These are phyloP conservation scores for Lasaia peninsularis DNA, from an alignment of 1,140 invertebrate genomes.

Conservation along the genomic window DNA sequence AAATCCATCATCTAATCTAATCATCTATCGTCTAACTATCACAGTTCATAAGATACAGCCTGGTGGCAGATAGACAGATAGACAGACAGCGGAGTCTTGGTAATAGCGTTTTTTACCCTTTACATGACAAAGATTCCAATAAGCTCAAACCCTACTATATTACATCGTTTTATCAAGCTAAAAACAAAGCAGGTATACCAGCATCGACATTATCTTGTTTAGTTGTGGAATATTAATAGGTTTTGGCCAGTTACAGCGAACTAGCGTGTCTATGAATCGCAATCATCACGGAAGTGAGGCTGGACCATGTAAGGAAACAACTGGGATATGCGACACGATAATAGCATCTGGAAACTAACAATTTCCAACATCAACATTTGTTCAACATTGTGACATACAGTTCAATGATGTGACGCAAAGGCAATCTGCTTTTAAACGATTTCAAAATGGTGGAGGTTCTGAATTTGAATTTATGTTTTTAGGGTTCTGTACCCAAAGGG, in stretches of 20 bases:
- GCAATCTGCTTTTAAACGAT: neutral
- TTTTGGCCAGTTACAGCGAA: conserved; percentile 3
- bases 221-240: neutral
- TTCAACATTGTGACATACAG: conserved; percentile 19
- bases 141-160: too few relatives aligned
- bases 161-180: too few relatives aligned
- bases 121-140: too few relatives aligned
- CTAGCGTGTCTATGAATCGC: neutral
- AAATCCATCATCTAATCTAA: too few relatives aligned
- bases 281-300: neutral
- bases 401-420: neutral
- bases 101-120: too few relatives aligned
- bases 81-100: too few relatives aligned
- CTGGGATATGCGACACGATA: neutral
- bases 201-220: neutral
- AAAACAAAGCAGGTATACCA: neutral
- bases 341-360: neutral
- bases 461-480: too few relatives aligned
- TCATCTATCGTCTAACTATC: too few relatives aligned
- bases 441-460: too few relatives aligned
- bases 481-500: too few relatives aligned
- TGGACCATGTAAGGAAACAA: conserved; percentile 2
- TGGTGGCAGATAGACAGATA: too few relatives aligned
- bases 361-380: conserved; percentile 9
- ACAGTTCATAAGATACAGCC: too few relatives aligned